Evolutionary conservation across 2,113 vertebrate species (phyloP).

Genomic region (Capreolus pygargus): DNA sequence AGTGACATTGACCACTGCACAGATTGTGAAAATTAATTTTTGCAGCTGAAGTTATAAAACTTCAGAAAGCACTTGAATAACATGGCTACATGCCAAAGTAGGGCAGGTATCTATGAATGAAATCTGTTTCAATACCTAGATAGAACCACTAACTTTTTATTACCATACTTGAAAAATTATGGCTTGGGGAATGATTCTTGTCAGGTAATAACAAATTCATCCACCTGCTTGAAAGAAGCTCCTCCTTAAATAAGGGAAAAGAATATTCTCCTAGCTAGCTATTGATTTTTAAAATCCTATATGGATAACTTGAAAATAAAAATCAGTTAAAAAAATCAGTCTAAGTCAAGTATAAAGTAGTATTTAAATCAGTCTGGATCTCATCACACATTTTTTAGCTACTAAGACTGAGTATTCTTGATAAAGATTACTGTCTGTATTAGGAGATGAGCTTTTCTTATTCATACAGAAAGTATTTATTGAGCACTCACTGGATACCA

Average conservation of each 20-base stretch:
- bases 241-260: slow-evolving; percentile 20
- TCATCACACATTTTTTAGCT: not conserved
- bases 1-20: not conserved
- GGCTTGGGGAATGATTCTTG: slow-evolving; percentile 53
- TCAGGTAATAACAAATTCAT: slow-evolving; percentile 63
- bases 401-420: not conserved
- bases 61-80: slow-evolving; percentile 51
- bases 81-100: not conserved
- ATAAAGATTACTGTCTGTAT: not conserved
- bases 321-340: not conserved
- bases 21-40: slow-evolving; percentile 52
- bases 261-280: not conserved
- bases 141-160: slow-evolving; percentile 52
- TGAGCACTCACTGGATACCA: not conserved
- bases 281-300: slow-evolving; percentile 36
- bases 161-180: slow-evolving; percentile 63
- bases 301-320: slow-evolving; percentile 32
- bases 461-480: not conserved
- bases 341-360: not conserved
- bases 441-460: not conserved
- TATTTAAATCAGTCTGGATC: not conserved
- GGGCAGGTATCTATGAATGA: not conserved
- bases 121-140: slow-evolving; percentile 40
- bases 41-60: slow-evolving; percentile 43
- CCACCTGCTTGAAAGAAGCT: slow-evolving; percentile 44